Evolutionary conservation across 1,140 invertebrate genomes (phyloP).

Genomic region (Heterodera carotae): DNA sequence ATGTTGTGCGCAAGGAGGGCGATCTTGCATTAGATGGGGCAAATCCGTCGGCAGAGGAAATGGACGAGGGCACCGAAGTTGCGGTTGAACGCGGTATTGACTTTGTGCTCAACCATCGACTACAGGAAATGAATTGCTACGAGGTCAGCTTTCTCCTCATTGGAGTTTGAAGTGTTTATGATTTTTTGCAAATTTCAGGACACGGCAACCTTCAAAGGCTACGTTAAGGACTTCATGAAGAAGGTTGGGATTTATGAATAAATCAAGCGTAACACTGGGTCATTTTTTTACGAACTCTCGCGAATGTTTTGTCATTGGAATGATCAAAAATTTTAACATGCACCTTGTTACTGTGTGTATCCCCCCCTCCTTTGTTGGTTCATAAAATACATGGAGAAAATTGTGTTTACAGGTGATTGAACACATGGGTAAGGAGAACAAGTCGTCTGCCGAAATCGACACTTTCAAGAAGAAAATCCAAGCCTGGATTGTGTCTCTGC

Average conservation of each 20-base stretch:
- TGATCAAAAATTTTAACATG: too few species aligned
- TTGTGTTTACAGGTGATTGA: constrained; percentile 58
- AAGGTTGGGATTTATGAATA: constrained; percentile 63
- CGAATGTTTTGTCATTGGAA: too few species aligned
- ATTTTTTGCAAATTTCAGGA: constrained; percentile 25
- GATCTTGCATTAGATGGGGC: constrained; percentile 81
- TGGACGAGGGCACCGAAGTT: constrained; percentile 80
- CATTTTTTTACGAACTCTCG: too few species aligned
- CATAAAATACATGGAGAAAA: too few species aligned
- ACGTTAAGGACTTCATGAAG: constrained; percentile 95
- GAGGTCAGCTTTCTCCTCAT: constrained; percentile 28
- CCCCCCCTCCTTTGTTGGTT: too few species aligned
- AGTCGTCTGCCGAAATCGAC: constrained; percentile 88
- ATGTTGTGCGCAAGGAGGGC: constrained; percentile 76
- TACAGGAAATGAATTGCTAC: constrained; percentile 78
- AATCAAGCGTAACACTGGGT: too few species aligned
- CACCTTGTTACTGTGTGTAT: too few species aligned
- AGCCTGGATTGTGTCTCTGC: constrained; percentile 69
- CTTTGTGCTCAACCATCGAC: constrained; percentile 86
- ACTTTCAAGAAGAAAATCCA: constrained; percentile 92
- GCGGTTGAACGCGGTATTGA: constrained; percentile 76
- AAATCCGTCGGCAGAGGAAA: constrained; percentile 85
- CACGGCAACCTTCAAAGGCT: constrained; percentile 77
- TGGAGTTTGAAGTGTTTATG: too few species aligned
- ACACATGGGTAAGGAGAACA: constrained; percentile 74